phyloP scores from a whole-genome alignment of 1,140 invertebrate genomes.

The Drosophila bifasciata region DNA sequence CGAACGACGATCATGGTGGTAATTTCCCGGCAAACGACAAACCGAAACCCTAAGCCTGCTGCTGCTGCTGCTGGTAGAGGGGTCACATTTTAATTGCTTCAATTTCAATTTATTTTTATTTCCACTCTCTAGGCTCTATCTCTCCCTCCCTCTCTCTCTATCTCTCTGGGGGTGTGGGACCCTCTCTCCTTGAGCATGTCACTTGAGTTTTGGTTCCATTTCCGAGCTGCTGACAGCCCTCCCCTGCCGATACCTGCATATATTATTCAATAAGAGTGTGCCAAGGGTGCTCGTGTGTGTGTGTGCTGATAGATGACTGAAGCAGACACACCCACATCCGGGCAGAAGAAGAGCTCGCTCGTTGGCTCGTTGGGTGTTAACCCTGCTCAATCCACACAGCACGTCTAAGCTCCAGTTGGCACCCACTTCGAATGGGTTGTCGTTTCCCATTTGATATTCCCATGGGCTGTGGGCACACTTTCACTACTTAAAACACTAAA shows the following conservation, averaged over 20 bases:
- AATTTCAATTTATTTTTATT: constrained; percentile 69
- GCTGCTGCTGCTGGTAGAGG: constrained; percentile 14
- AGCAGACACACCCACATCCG: constrained; percentile 38
- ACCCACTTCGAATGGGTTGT: constrained; percentile 57
- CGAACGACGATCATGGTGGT: constrained; percentile 70
- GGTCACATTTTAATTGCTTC: constrained; percentile 72
- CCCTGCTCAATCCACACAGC: constrained; percentile 26
- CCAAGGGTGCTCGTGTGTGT: constrained; percentile 19
- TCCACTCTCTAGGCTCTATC: neutral
- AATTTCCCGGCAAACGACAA: constrained; percentile 44
- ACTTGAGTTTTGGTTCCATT: neutral
- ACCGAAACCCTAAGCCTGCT: constrained; percentile 38
- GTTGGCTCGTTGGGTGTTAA: neutral
- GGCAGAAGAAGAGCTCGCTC: constrained; percentile 5
- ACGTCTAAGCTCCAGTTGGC: constrained; percentile 27
- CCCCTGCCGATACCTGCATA: constrained; percentile 56
- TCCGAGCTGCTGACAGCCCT: constrained; percentile 22
- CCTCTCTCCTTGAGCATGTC: too few species aligned
- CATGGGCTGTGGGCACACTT: constrained; percentile 33
- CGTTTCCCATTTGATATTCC: constrained; percentile 2
- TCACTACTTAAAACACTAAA: constrained; percentile 78
- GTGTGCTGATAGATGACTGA: constrained; percentile 15
- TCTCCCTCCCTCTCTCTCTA: constrained; percentile 8
- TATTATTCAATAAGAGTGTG: constrained; percentile 1
- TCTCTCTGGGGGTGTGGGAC: too few species aligned